Conservation (phyloP, 2,888 invertebrate genomes). For the Venusia cambrica region DNA sequence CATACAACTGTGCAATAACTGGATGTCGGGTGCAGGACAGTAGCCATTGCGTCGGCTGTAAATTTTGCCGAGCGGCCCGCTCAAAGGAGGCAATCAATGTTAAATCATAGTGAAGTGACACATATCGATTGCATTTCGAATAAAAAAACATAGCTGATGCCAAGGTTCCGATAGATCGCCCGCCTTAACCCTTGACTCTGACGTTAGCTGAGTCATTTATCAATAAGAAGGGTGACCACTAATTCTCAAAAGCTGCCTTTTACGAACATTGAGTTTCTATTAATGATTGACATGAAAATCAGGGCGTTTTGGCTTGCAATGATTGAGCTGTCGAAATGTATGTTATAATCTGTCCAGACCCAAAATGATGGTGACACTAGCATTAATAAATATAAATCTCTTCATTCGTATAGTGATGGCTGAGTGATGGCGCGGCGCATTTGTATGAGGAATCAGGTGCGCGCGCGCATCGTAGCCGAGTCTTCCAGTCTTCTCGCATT, state of each 20-base stretch:
- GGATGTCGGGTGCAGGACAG: constrained; percentile 38
- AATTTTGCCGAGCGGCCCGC: constrained; percentile 55
- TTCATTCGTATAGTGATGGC: constrained; percentile 66
- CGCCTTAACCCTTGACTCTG: constrained; percentile 65
- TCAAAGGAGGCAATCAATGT: constrained; percentile 71
- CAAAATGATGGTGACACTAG: constrained; percentile 49
- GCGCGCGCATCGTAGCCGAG: constrained; percentile 65
- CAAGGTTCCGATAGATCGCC: constrained; percentile 64
- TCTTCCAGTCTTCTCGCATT: constrained; percentile 52
- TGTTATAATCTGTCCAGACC: constrained; percentile 27
- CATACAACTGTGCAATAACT: constrained; percentile 46
- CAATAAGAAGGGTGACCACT: constrained; percentile 63
- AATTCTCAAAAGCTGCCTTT: no score
- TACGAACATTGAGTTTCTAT: no score
- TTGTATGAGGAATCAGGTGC: constrained; percentile 66
- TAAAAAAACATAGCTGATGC: constrained; percentile 54
- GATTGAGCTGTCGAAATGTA: background rate
- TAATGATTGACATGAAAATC: no score
- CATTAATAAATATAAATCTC: constrained; percentile 76
- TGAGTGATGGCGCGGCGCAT: constrained; percentile 71
- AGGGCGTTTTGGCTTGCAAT: no score
- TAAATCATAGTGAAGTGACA: constrained; percentile 67
- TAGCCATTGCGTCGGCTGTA: constrained; percentile 62
- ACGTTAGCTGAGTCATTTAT: constrained; percentile 73
- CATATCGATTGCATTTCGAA: constrained; percentile 49